Base-by-base conservation (phyloP, 2,888 invertebrate species). In the Suillia variegata region DNA sequence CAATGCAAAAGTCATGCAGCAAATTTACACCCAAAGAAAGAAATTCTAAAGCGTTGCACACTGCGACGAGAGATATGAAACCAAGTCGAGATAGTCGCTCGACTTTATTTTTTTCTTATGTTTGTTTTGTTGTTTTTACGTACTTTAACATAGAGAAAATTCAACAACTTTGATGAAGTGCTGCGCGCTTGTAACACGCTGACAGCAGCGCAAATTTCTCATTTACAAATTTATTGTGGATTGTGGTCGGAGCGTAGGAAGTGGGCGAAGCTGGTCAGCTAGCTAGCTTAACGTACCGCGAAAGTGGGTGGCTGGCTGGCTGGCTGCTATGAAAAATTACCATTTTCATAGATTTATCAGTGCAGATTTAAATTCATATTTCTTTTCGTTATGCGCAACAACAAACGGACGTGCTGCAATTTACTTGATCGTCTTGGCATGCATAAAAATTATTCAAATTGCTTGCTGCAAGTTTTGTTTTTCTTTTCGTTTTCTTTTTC, bases 321-420 rank as follows among this genome's bases (percentile, higher is more conserved):
- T 38, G 38, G 26, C 10, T 26, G 26, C 5, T n/a, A 55, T 47
- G 60, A 64, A 60, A 62, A 54, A 62, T 61, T 58, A 64, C 55
- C 63, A 63, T 62, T 66, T 57, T 54, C 61, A 64, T 70, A 70
- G 70, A 76, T 77, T 77, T 77, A 77, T 76, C 74, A 70, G 67
- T 58, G 67, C 55, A 64, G 67, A 77, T 77, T 77, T 77, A 77
- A 77, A 77, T 76, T 77, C 77, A 76, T 77, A 75, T 75, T 74
- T 74, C 69, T 65, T 63, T 74, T 74, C 69, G 64, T 63, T 62
- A 38, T n/a, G 56, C 26, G 15, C 26, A 24, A 20, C 21, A 4
- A 49, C 65, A 61, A 67, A 67, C 67, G 67, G 70, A 73, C 67
- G 67, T 71, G 67, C 64, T 68, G 70, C 69, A 71, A 73, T 71